Evolutionary conservation across 1,140 invertebrate genomes (phyloP).

Genomic region (Micrasema minimum): DNA sequence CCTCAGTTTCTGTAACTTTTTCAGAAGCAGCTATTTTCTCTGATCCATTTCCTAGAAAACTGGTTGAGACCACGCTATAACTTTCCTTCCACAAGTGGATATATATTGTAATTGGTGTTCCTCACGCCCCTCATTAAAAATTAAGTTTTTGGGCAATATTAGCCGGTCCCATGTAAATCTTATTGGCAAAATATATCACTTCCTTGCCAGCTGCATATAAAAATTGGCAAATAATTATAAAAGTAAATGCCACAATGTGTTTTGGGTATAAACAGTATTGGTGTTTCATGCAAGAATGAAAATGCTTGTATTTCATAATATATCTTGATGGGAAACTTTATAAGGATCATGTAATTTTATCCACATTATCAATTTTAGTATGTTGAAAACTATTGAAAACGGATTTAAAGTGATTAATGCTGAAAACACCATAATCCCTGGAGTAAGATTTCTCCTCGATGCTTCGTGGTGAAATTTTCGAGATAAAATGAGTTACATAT

Average conservation of each 20-base stretch:
- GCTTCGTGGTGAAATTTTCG: slow-evolving; percentile 62
- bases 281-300: slow-evolving; percentile 56
- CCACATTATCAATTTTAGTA: slow-evolving; percentile 56
- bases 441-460: slow-evolving; percentile 62
- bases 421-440: slow-evolving; percentile 61
- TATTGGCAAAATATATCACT: slow-evolving; percentile 65
- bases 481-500: slow-evolving; percentile 56
- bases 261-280: slow-evolving; percentile 60
- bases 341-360: slow-evolving; percentile 57
- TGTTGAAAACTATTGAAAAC: slow-evolving; percentile 56
- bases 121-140: slow-evolving; percentile 61
- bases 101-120: slow-evolving; percentile 74
- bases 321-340: slow-evolving; percentile 60
- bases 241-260: slow-evolving; percentile 63
- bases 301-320: slow-evolving; percentile 62
- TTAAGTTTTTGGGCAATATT: slow-evolving; percentile 71
- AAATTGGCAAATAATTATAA: slow-evolving; percentile 69
- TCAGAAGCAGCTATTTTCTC: slow-evolving; percentile 69
- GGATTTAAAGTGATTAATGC: slow-evolving; percentile 61
- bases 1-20: slow-evolving; percentile 75
- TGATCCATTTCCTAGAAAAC: slow-evolving; percentile 65
- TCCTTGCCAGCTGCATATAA: slow-evolving; percentile 68
- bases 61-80: slow-evolving; percentile 79
- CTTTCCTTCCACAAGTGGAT: slow-evolving; percentile 80
- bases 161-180: slow-evolving; percentile 69